These are phyloP conservation scores for Brachionus plicatilis DNA, from an alignment of 1,140 invertebrate species.

Conservation along the genomic window DNA sequence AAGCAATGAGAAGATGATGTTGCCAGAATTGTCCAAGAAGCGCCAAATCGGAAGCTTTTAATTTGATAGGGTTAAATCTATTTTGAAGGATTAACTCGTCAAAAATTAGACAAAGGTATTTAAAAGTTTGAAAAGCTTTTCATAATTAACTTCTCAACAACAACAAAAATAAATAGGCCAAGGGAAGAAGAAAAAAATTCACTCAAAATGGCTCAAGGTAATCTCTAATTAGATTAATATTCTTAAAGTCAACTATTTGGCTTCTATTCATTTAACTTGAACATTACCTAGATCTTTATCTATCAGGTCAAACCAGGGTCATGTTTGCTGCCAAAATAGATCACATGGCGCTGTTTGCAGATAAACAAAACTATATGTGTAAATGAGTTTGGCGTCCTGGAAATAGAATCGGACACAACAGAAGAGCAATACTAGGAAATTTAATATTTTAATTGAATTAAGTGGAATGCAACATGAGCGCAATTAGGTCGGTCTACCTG, in stretches of 20 bases:
- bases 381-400: neutral
- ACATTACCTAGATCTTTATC: neutral
- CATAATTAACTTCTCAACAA: neutral
- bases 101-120: neutral
- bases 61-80: neutral
- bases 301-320: neutral
- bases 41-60: neutral
- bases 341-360: neutral
- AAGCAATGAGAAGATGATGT: no score
- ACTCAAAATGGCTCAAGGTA: neutral
- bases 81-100: neutral
- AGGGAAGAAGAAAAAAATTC: neutral
- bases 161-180: neutral
- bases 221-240: neutral
- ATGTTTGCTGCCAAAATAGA: neutral
- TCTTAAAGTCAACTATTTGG: neutral
- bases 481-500: neutral
- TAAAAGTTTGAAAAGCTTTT: neutral
- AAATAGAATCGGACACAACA: neutral
- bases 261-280: neutral
- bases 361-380: neutral
- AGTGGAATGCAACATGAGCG: neutral
- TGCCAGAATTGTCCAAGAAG: neutral
- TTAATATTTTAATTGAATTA: neutral
- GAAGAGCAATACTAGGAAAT: neutral